Conservation (phyloP, 2,888 invertebrate genomes). For the Eumerus sabulonum region DNA sequence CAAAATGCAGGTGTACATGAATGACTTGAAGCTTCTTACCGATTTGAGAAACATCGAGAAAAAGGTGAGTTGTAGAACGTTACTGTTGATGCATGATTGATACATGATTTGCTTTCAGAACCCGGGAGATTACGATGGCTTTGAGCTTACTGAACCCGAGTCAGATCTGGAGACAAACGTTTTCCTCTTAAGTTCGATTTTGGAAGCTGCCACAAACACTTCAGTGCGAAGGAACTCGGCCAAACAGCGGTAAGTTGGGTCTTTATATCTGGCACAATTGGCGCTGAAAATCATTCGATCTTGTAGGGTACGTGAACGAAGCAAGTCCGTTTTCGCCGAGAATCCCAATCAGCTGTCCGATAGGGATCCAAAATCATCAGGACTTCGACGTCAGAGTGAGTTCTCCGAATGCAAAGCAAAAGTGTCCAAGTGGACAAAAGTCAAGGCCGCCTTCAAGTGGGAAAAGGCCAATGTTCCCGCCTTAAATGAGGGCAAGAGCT, state of each 20-base stretch:
- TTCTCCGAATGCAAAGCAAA: slow-evolving; percentile 78
- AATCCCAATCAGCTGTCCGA: slow-evolving; percentile 80
- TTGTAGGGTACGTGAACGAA: slow-evolving; percentile 81
- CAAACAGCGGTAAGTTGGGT: slow-evolving; percentile 69
- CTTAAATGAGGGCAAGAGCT: slow-evolving; percentile 75
- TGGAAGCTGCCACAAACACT: slow-evolving; percentile 80
- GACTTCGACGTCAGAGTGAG: slow-evolving; percentile 76
- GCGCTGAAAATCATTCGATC: neutral
- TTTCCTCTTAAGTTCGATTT: slow-evolving; percentile 83
- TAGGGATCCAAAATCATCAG: slow-evolving; percentile 47
- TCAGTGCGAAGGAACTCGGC: slow-evolving; percentile 80
- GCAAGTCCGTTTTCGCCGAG: slow-evolving; percentile 85
- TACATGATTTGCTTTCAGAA: slow-evolving; percentile 43
- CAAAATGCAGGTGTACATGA: slow-evolving; percentile 83
- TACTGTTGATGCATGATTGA: too few relatives aligned
- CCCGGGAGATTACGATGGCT: slow-evolving; percentile 60
- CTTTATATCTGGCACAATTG: neutral
- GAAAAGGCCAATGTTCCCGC: slow-evolving; percentile 84
- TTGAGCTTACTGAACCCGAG: slow-evolving; percentile 81
- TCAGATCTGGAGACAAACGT: slow-evolving; percentile 82
- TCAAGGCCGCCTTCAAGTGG: slow-evolving; percentile 93
- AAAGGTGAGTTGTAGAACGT: slow-evolving; percentile 71
- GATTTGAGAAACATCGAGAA: slow-evolving; percentile 83
- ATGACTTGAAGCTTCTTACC: slow-evolving; percentile 86
- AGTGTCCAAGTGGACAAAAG: slow-evolving; percentile 91